phyloP scores from a whole-genome alignment of 2,888 invertebrate species.

The Argyresthia albistria region DNA sequence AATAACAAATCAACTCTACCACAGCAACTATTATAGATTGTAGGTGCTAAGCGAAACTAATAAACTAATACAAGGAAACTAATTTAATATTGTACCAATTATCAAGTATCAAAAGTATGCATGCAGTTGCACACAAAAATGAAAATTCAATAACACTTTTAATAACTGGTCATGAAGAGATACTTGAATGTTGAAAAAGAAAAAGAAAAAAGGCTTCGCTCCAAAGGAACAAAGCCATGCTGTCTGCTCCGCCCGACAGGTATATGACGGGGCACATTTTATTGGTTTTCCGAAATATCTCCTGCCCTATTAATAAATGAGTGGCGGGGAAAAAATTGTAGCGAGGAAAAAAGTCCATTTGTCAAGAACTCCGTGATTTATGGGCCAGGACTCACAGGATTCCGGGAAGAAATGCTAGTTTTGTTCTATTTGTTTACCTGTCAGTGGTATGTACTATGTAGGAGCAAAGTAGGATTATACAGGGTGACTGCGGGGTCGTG shows the following conservation, averaged over 20 bases:
- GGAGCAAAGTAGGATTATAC: no score
- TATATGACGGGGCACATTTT: conserved; percentile 72
- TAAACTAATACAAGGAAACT: no score
- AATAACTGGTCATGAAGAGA: conserved; percentile 17
- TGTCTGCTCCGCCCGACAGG: conserved; percentile 63
- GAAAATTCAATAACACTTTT: not conserved
- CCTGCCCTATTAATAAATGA: conserved; percentile 70
- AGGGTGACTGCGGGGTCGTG: no score
- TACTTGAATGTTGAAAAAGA: conserved; percentile 27
- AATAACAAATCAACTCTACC: no score
- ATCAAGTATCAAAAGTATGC: no score
- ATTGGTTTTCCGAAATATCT: conserved; percentile 72
- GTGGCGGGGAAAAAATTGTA: conserved; percentile 63
- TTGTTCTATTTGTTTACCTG: conserved; percentile 72
- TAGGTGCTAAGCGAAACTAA: no score
- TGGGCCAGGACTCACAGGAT: conserved; percentile 59
- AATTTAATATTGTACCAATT: no score
- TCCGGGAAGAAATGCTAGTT: conserved; percentile 63
- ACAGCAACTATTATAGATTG: no score
- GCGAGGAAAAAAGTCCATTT: conserved; percentile 51
- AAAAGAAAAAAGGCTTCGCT: conserved; percentile 23
- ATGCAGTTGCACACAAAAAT: not conserved
- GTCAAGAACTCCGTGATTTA: conserved; percentile 67
- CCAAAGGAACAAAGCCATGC: conserved; percentile 63
- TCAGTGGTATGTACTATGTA: conserved; percentile 27